Evolutionary conservation across 2,888 invertebrate species (phyloP), one percentile per base, ranked within the genome.

Genomic region (Campoplex nolae): DNA sequence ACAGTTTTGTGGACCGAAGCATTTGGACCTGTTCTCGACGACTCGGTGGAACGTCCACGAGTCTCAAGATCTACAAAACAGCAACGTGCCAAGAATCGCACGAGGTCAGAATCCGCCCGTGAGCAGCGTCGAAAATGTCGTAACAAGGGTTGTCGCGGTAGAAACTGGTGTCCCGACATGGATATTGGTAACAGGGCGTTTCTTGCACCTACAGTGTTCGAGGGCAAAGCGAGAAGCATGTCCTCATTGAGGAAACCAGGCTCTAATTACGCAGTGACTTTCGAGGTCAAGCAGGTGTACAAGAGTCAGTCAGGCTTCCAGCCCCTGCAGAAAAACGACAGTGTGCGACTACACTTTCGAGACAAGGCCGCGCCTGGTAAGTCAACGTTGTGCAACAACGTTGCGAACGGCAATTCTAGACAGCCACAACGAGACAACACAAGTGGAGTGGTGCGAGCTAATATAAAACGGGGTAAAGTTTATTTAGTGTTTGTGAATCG

Each of bases 111-210:
- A 51, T 94, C 93, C 75, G 90, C 93, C n/a, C 90, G 94, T 42
- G 93, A 94, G 84, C 93, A 93, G 85, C 91, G 94, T 32, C 91
- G 94, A 48, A 89, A 93, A 71, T 94, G 94, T 86, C 91, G 92
- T 58, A 92, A 91, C 88, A 93, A 92, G 87, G 83, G 93, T 80
- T 87, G 88, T 56, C 85, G 88, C 32, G 88, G 89, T 58, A 84
- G 84, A 78, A 90, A 94, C 89, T 95, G 95, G 94, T 96, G 96
- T 92, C 96, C 96, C 67, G 96, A 96, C 88, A 95, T 95, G 90
- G 96, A 96, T 95, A 95, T 96, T 83, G 95, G 96, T 74, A 96
- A 96, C 91, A 95, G 96, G 90, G 96, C 97, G 35, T 96, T 95
- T 93, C 95, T 95, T 88, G 96, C 97, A 88, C 96, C 96, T 89